phyloP scores from a whole-genome alignment of 2,113 vertebrate genomes.

The Austrofundulus limnaeus region DNA sequence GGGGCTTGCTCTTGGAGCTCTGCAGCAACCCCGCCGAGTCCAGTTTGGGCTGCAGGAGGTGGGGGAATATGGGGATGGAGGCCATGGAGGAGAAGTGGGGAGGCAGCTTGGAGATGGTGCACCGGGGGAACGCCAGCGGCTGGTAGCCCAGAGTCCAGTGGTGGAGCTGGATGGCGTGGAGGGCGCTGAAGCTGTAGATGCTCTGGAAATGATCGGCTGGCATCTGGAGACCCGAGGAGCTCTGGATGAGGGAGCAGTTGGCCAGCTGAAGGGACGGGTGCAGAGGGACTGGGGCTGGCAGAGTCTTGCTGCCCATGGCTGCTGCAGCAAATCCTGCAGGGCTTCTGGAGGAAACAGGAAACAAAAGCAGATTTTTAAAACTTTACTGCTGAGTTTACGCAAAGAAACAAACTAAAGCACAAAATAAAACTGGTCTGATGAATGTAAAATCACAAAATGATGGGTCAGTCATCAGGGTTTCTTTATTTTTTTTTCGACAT shows the following conservation, averaged over 20 bases:
- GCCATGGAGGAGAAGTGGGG: conserved; percentile 87
- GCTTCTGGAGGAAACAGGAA: conserved; percentile 26
- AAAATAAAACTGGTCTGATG: too few species aligned
- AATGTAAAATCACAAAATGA: too few species aligned
- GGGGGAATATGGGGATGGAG: conserved; percentile 89
- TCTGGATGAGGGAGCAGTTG: conserved; percentile 96
- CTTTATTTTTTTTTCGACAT: too few species aligned
- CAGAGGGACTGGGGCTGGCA: conserved; percentile 93
- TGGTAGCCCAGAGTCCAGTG: conserved; percentile 98
- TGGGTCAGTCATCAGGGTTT: too few species aligned
- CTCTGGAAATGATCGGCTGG: conserved; percentile 91
- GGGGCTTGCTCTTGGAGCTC: conserved; percentile 87
- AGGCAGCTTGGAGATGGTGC: conserved; percentile 90
- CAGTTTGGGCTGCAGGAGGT: conserved; percentile 87
- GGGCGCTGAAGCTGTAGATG: conserved; percentile 93
- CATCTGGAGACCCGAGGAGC: conserved; percentile 89
- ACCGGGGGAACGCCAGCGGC: conserved; percentile 86
- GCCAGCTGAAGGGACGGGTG: conserved; percentile 95
- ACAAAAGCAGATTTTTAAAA: neutral
- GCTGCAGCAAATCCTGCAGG: conserved; percentile 12
- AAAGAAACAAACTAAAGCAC: too few species aligned
- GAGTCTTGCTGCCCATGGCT: conserved; percentile 95
- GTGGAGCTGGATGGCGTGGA: conserved; percentile 94
- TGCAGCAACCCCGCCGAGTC: conserved; percentile 67
- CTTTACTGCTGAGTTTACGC: neutral